Percentiles rank a stretch among this genome's conserved stretches.
Evolutionary conservation across 2,888 invertebrate species (phyloP).

Genomic region (Poecilus cupreus): DNA sequence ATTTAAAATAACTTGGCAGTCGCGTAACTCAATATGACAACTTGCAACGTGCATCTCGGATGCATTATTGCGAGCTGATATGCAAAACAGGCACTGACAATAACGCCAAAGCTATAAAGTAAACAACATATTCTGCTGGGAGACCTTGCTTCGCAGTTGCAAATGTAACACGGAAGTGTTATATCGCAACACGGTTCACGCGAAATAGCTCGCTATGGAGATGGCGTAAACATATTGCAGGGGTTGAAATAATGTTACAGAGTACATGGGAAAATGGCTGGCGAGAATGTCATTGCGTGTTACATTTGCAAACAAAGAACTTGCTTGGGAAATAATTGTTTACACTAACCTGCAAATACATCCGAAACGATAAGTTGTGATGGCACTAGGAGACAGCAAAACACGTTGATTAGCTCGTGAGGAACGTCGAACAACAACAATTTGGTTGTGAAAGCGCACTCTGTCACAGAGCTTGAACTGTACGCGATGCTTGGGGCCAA

Average conservation of each 20-base stretch:
- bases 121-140: slow-evolving; percentile 35
- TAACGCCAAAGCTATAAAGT: slow-evolving; percentile 54
- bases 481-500: slow-evolving; percentile 2
- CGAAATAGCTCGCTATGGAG: background rate
- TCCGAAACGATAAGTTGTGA: slow-evolving; percentile 47
- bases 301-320: slow-evolving; percentile 58
- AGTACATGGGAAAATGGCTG: slow-evolving; percentile 55
- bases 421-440: slow-evolving; percentile 66
- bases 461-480: slow-evolving; percentile 62
- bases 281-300: slow-evolving; percentile 54
- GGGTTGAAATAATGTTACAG: slow-evolving; percentile 35
- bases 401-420: slow-evolving; percentile 66
- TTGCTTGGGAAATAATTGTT: slow-evolving; percentile 38
- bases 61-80: background rate
- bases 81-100: background rate
- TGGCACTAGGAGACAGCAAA: slow-evolving; percentile 63
- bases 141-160: slow-evolving; percentile 60
- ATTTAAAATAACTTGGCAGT: slow-evolving; percentile 42
- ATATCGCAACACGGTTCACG: background rate
- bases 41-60: slow-evolving; percentile 32
- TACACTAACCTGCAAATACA: slow-evolving; percentile 59
- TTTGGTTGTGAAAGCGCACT: slow-evolving; percentile 66
- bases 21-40: slow-evolving; percentile 49
- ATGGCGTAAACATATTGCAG: background rate
- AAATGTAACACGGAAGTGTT: slow-evolving; percentile 62